Conservation (phyloP, 2,113 vertebrate species). For the Aegotheles bennettii region DNA sequence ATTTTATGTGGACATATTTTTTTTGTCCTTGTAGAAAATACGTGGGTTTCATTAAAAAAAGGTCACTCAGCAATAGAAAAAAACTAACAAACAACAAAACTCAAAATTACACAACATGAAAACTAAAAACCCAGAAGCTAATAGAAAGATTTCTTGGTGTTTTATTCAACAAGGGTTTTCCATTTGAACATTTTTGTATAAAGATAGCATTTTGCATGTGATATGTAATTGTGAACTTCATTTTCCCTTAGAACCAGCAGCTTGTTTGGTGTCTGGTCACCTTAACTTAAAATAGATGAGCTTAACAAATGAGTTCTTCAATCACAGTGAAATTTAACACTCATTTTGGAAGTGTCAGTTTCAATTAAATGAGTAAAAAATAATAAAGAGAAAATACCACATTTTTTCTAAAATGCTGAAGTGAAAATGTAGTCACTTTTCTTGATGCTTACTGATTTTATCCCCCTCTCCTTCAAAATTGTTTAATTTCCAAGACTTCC, state of each 20-base stretch:
- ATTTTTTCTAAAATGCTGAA: not conserved
- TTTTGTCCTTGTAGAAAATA: not conserved
- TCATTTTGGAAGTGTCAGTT: not conserved
- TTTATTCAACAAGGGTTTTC: not conserved
- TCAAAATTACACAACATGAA: accelerated
- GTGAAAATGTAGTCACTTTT: not conserved
- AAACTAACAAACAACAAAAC: no score
- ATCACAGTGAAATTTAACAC: not conserved
- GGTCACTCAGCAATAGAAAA: not conserved
- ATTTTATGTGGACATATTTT: not conserved
- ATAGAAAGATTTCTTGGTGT: not conserved
- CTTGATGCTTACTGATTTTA: not conserved
- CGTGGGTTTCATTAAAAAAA: not conserved
- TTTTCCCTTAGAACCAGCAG: not conserved
- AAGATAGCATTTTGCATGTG: not conserved
- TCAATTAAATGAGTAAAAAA: not conserved
- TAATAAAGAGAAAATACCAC: not conserved
- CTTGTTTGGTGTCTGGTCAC: not conserved
- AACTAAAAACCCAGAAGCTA: not conserved
- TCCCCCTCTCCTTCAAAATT: not conserved
- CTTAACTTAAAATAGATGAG: not conserved
- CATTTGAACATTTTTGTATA: not conserved
- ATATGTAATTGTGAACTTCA: not conserved
- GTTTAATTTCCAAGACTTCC: not conserved
- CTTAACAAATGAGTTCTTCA: not conserved